Conservation (phyloP, 2,113 vertebrate species). For the Sorex araneus region DNA sequence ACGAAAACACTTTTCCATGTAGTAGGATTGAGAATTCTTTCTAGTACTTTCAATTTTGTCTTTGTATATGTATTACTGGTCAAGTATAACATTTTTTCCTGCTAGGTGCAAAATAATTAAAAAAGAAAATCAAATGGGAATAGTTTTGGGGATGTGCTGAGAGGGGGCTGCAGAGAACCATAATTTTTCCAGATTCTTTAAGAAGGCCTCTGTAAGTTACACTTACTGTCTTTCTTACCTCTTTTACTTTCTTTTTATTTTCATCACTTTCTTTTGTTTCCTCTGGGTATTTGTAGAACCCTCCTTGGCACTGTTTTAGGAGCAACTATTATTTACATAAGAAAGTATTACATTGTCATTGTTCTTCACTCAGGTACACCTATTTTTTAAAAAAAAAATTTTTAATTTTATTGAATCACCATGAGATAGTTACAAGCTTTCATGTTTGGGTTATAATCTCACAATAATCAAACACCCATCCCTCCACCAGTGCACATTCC, state of each 20-base stretch:
- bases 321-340: not conserved
- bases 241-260: too few species aligned
- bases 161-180: not conserved
- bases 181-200: too few species aligned
- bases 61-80: not conserved
- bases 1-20: not conserved
- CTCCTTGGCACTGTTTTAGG: slow-evolving; percentile 23
- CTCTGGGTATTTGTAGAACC: not conserved
- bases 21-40: not conserved
- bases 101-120: not conserved
- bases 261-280: not conserved
- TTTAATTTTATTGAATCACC: too few species aligned
- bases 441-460: too few species aligned
- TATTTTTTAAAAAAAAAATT: too few species aligned
- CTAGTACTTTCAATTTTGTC: not conserved
- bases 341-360: not conserved
- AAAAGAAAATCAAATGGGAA: not conserved
- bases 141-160: not conserved
- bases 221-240: too few species aligned
- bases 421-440: too few species aligned
- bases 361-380: not conserved
- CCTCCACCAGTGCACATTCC: too few species aligned
- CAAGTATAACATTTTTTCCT: not conserved
- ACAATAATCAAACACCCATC: too few species aligned
- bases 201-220: too few species aligned